phyloP scores from a whole-genome alignment of 2,888 invertebrate species.

The Drosophila emarginata region DNA sequence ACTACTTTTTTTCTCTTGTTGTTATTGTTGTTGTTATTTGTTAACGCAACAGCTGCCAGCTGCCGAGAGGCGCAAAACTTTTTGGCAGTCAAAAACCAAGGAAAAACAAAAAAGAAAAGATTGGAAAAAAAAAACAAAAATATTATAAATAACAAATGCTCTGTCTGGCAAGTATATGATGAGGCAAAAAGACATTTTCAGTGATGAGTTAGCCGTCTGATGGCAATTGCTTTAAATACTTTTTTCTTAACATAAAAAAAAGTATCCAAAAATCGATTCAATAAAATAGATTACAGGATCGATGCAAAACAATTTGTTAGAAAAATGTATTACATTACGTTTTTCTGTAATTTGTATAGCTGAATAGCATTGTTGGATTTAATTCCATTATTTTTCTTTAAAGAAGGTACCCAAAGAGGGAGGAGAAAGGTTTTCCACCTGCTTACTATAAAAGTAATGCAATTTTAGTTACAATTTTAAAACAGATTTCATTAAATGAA shows the following conservation, averaged over 20 bases:
- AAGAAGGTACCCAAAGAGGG: too few relatives aligned
- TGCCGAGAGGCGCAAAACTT: constrained; percentile 52
- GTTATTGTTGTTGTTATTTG: constrained; percentile 2
- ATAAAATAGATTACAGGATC: neutral
- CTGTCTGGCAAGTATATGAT: constrained; percentile 3
- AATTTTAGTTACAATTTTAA: too few relatives aligned
- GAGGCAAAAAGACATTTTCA: constrained; percentile 1
- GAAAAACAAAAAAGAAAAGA: constrained; percentile 4
- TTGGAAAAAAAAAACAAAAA: constrained; percentile 23
- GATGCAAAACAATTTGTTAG: too few relatives aligned
- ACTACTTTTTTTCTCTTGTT: constrained; percentile 1
- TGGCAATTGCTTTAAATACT: neutral
- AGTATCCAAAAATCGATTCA: neutral
- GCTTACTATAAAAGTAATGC: too few relatives aligned
- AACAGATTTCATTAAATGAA: too few relatives aligned
- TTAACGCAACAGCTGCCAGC: constrained; percentile 56
- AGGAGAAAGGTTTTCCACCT: too few relatives aligned
- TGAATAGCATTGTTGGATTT: too few relatives aligned
- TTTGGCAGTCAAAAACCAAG: constrained; percentile 38
- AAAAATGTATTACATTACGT: too few relatives aligned
- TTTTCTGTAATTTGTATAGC: too few relatives aligned
- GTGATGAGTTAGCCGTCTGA: too few relatives aligned
- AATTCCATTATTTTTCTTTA: too few relatives aligned
- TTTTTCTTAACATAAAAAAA: neutral
- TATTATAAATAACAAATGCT: constrained; percentile 5